Evolutionary conservation across 2,888 invertebrate genomes (phyloP).

Genomic region (Zootermopsis nevadensis): DNA sequence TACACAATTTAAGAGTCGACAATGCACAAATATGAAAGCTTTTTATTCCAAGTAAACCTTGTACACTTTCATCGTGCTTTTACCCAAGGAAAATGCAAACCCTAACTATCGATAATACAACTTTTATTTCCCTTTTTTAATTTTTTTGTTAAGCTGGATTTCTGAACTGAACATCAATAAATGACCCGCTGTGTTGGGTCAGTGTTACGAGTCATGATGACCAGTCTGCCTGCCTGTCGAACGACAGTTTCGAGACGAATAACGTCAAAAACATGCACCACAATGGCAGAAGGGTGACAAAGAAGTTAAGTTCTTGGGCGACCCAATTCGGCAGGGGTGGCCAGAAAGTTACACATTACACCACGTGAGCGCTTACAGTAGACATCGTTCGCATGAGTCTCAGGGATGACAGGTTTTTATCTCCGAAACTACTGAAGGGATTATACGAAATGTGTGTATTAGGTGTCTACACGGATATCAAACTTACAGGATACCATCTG

Average conservation of each 20-base stretch:
- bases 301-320: neutral
- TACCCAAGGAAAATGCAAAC: neutral
- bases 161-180: slow-evolving; percentile 19
- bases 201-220: slow-evolving; percentile 27
- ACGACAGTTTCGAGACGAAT: neutral
- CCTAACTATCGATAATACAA: slow-evolving; percentile 18
- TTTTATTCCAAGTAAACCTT: too few species aligned
- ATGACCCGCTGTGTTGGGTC: slow-evolving; percentile 14
- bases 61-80: neutral
- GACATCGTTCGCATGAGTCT: too few species aligned
- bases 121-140: slow-evolving; percentile 15
- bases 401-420: too few species aligned
- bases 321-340: too few species aligned
- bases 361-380: too few species aligned
- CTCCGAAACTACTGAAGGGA: too few species aligned
- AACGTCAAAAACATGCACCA: slow-evolving; percentile 21
- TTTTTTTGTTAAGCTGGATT: neutral
- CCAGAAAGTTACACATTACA: too few species aligned
- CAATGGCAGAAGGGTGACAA: neutral
- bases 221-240: neutral
- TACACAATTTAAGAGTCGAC: too few species aligned
- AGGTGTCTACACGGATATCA: too few species aligned
- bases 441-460: too few species aligned
- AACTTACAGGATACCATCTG: too few species aligned
- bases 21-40: too few species aligned